phyloP scores from a whole-genome alignment of 2,797 vertebrate genomes.

The Bradypodion pumilum region DNA sequence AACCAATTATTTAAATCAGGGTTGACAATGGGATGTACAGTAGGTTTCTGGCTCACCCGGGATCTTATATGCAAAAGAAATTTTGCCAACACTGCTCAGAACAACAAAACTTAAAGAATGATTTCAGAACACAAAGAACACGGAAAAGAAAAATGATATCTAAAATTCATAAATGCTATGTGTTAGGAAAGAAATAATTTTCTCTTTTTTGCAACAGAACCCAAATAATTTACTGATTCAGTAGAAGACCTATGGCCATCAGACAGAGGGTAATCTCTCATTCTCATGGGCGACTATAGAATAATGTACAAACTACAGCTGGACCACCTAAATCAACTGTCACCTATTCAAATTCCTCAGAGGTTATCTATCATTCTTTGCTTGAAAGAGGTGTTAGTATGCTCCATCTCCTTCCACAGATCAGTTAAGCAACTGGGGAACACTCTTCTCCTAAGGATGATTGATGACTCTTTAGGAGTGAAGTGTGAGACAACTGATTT shows the following conservation, averaged over 20 bases:
- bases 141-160: slow-evolving; percentile 15
- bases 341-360: slow-evolving; percentile 38
- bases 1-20: not conserved
- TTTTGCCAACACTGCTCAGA: not conserved
- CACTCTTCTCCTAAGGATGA: slow-evolving; percentile 49
- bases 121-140: slow-evolving; percentile 1
- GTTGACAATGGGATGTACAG: not conserved
- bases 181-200: slow-evolving; percentile 12
- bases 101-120: not conserved
- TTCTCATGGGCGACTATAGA: not conserved
- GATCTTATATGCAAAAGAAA: not conserved
- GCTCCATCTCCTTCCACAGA: slow-evolving; percentile 48
- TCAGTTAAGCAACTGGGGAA: slow-evolving; percentile 56
- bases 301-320: slow-evolving; percentile 39
- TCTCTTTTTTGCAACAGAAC: slow-evolving; percentile 12
- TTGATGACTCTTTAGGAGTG: slow-evolving; percentile 61
- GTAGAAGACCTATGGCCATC: slow-evolving; percentile 28
- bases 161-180: accelerated
- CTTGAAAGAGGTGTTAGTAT: slow-evolving; percentile 35
- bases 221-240: slow-evolving; percentile 22
- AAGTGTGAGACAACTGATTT: slow-evolving; percentile 67
- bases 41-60: not conserved
- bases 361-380: slow-evolving; percentile 54
- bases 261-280: not conserved
- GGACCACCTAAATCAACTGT: slow-evolving; percentile 51